Base-by-base conservation (phyloP, 1,140 invertebrate genomes). In the Oedothorax gibbosus region DNA sequence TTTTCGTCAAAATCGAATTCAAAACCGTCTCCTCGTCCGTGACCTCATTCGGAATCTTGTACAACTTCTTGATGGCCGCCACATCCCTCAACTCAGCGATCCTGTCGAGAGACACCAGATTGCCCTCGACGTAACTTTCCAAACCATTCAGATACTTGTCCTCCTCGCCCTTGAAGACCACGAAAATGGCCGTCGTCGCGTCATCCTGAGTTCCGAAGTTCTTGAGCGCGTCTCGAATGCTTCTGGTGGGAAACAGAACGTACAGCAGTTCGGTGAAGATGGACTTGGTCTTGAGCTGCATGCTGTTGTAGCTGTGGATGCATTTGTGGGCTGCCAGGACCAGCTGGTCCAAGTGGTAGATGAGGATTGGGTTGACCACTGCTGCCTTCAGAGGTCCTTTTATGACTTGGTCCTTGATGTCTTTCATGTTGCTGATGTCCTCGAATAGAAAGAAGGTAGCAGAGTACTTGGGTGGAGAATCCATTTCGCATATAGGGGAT, bases 341-440 rank as follows among this genome's bases (percentile, higher is more conserved):
- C 7, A 82, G 69, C 10, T 64, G 69, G 20, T 65, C 50, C 0
- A 14, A 4, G 57, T 73, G 56, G 20, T 64, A 82, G 0, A 82
- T 21, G 3, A 82, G 50, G 15, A 64, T 14, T 20, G 80, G 57
- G 56, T 82, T 82, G 6, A 82, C 57, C 9, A 82, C 69, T 6
- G 80, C 80, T 1, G 69, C 69, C 35, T 82, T 65, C 4, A 82
- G 50, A 4, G 53, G 10, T 2, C 56, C 65, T 64, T 73, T 72
- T 6, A 73, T 7, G 15, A 82, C 35, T 20, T 53, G 49, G 3
- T 82, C 56, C 54, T 82, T 82, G 5, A 82, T 72, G 62, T 82
- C 69, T 20, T 64, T 73, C 68, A 82, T 82, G 49, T 82, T 82
- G 64, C 73, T 20, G n/a, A 82, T 73, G 18, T 49, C 50, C 73